These are phyloP conservation scores for Temnothorax unifasciatus DNA, from an alignment of 2,888 invertebrate genomes.

Conservation along the genomic window DNA sequence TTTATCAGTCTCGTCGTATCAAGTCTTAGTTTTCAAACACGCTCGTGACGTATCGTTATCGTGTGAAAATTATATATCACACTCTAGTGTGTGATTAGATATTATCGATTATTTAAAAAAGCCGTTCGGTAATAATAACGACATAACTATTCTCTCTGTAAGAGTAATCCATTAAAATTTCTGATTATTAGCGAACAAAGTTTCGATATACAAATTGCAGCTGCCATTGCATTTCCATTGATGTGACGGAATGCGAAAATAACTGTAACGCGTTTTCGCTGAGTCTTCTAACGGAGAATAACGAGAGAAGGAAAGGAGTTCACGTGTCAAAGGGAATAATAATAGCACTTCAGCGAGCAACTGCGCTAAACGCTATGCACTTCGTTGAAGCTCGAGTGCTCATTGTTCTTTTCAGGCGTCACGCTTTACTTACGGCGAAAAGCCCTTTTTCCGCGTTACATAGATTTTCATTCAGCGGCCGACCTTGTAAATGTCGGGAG, in stretches of 20 bases:
- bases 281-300: conserved; percentile 40
- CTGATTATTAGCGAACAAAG: neutral
- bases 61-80: conserved; percentile 4
- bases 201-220: neutral
- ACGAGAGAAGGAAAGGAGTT: conserved; percentile 41
- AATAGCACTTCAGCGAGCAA: conserved; percentile 70
- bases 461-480: conserved; percentile 43
- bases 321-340: conserved; percentile 51
- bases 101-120: neutral
- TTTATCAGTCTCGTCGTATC: conserved; percentile 27
- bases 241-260: conserved; percentile 36
- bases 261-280: conserved; percentile 43
- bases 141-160: neutral
- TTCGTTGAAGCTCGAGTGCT: conserved; percentile 73
- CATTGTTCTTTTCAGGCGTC: conserved; percentile 71
- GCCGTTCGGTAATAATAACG: neutral
- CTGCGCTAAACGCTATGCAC: conserved; percentile 67
- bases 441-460: conserved; percentile 45
- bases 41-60: neutral
- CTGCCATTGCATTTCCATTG: neutral
- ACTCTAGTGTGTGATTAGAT: neutral
- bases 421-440: conserved; percentile 64
- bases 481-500: conserved; percentile 61
- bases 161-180: neutral
- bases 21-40: neutral